These are phyloP conservation scores for Hymenopus coronatus DNA, from an alignment of 2,888 invertebrate genomes.

Conservation along the genomic window DNA sequence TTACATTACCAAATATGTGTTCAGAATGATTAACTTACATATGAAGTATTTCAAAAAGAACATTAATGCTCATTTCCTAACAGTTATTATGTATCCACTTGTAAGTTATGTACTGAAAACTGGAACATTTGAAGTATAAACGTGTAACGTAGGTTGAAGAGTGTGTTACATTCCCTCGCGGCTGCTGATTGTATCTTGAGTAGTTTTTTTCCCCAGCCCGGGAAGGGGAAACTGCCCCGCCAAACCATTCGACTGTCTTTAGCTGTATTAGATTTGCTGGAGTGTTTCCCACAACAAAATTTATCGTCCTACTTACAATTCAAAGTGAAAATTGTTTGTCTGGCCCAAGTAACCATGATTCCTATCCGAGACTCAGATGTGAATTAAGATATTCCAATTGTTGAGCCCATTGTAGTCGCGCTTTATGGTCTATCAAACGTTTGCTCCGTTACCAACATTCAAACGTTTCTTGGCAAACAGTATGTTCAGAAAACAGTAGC, in stretches of 20 bases:
- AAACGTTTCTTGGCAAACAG: no score
- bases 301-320: background rate
- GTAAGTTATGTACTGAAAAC: no score
- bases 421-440: background rate
- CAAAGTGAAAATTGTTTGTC: background rate
- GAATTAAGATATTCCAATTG: background rate
- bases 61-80: no score
- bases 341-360: background rate
- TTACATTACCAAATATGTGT: no score
- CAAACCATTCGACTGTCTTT: background rate
- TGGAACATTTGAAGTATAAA: no score
- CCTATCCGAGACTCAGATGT: background rate
- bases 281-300: background rate
- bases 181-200: background rate
- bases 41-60: no score
- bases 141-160: no score
- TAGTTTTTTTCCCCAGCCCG: no score
- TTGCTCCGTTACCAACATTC: no score
- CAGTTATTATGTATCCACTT: no score
- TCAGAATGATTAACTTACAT: no score
- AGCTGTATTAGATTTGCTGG: background rate
- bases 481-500: no score
- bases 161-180: background rate
- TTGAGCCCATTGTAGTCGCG: background rate
- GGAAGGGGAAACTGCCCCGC: background rate